phyloP scores from a whole-genome alignment of 2,797 vertebrate genomes.

The Thaleichthys pacificus region DNA sequence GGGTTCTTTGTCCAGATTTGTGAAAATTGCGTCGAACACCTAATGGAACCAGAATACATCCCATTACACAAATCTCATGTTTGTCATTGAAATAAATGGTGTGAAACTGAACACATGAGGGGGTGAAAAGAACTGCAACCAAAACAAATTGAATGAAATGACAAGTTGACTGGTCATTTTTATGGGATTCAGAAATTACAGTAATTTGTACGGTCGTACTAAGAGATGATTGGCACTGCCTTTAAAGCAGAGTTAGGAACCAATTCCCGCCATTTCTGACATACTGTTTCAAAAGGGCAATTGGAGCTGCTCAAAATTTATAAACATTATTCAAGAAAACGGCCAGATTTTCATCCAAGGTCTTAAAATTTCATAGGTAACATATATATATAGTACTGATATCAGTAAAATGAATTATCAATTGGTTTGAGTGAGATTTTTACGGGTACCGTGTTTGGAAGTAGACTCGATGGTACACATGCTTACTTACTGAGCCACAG shows the following conservation, averaged over 20 bases:
- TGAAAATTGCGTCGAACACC: slow-evolving; percentile 39
- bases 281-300: slow-evolving; percentile 14
- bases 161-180: neutral
- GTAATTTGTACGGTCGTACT: neutral
- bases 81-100: slow-evolving; percentile 38
- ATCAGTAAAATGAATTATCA: too few species aligned
- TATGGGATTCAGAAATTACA: neutral
- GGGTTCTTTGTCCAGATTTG: slow-evolving; percentile 5
- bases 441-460: too few species aligned
- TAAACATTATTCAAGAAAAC: slow-evolving; percentile 46
- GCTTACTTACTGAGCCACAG: too few species aligned
- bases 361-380: too few species aligned
- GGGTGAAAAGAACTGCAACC: too few species aligned
- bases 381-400: too few species aligned
- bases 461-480: too few species aligned
- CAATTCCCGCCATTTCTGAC: slow-evolving; percentile 29
- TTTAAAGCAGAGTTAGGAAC: neutral
- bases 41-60: slow-evolving; percentile 66
- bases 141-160: neutral
- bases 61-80: slow-evolving; percentile 61
- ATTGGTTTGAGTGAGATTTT: too few species aligned
- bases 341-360: too few species aligned
- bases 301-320: slow-evolving; percentile 27
- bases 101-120: slow-evolving; percentile 48
- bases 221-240: neutral